Percentiles rank a stretch among this genome's conserved stretches.
These are phyloP conservation scores for Mythimna lalbum DNA, from an alignment of 2,888 invertebrate species.

Conservation along the genomic window DNA sequence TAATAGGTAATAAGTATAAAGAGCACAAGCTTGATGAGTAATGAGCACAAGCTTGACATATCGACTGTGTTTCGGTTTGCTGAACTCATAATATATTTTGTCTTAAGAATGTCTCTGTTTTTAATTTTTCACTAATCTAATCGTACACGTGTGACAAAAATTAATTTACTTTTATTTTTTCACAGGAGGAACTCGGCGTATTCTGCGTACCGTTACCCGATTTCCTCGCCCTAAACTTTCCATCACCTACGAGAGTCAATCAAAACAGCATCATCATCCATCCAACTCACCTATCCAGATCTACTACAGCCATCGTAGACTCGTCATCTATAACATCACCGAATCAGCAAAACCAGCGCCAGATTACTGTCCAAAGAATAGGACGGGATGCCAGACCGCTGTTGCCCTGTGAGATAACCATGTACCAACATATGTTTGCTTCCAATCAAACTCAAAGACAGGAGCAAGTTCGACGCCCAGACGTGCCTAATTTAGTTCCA, in stretches of 20 bases:
- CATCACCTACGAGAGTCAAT: conserved; percentile 69
- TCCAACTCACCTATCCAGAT: conserved; percentile 60
- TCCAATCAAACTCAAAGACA: conserved; percentile 68
- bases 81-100: no score
- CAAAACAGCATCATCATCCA: conserved; percentile 74
- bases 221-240: conserved; percentile 82
- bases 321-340: conserved; percentile 67
- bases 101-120: no score
- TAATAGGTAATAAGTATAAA: no score
- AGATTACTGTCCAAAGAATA: conserved; percentile 90
- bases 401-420: conserved; percentile 87
- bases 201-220: conserved; percentile 86
- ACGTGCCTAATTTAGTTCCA: conserved; percentile 73
- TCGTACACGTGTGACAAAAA: no score
- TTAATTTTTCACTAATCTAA: no score
- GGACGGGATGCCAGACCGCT: conserved; percentile 90
- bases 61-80: no score
- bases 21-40: no score
- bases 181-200: conserved; percentile 86
- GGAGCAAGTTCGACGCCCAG: conserved; percentile 66
- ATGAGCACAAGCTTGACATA: no score
- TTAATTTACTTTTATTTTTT: conserved; percentile 17
- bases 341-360: conserved; percentile 75
- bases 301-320: conserved; percentile 57
- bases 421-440: conserved; percentile 86